Evolutionary conservation across 2,888 invertebrate species (phyloP), one percentile per base, ranked within the genome.

Genomic region (Drosophila acutilabella): DNA sequence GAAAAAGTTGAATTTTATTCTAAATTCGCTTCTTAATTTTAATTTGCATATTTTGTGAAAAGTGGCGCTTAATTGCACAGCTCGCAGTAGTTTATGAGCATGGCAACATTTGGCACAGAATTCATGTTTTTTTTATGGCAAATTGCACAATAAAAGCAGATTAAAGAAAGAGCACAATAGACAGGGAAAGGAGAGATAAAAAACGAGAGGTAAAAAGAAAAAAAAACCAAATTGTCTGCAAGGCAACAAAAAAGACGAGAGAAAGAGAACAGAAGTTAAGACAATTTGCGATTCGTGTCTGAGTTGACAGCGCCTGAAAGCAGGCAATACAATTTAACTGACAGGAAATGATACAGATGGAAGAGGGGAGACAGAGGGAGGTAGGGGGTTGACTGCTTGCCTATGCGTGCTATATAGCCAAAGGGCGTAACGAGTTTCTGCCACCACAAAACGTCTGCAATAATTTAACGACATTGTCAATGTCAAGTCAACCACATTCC

Each of bases 251-350:
- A 8, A 13, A 13, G 4, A 52, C 60, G 61, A 58, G 33, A 7
- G 14, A 23, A 59, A 70, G 47, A 67, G 45, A 38, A 50, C 52
- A 58, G 60, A 64, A 64, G 45, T 65, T 61, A 64, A 67, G 80
- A 85, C 82, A 85, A 81, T 87, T 87, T 87, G 75, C 83, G 66
- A 36, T 74, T 48, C 13, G 45, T 45, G 61, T 54, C 54, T 52
- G 26, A 13, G 44, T 1, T 38, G 13, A n/a, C 52, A 40, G 16
- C 41, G 75, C 74, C 69, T 45, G 36, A 71, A 66, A 78, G 80
- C 60, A 70, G 71, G 36, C 78, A 62, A 69, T 53, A 47, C 61
- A 70, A 84, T 48, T 74, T 70, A 57, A 40, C 59, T 56, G 45
- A 23, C 38, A 45, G 38, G 11, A 18, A 57, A 45, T 8, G 18